phyloP scores from a whole-genome alignment of 2,797 vertebrate species.

The Anolis apletophallus region DNA sequence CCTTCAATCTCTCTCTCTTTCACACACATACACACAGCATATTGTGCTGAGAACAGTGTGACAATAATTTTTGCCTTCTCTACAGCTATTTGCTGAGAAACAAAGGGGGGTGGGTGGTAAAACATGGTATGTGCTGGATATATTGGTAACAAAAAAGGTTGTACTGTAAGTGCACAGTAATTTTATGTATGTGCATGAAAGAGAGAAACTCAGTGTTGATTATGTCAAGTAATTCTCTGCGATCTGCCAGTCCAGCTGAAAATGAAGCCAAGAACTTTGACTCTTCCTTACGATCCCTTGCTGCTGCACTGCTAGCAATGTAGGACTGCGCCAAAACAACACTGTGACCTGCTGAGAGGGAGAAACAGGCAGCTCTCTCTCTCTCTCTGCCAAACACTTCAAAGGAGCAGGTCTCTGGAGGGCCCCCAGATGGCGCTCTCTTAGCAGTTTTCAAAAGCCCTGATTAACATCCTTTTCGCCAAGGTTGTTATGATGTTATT shows the following conservation, averaged over 20 bases:
- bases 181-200: background rate
- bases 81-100: slow-evolving; percentile 5
- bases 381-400: background rate
- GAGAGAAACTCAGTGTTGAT: background rate
- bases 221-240: slow-evolving; percentile 1
- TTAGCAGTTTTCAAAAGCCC: slow-evolving; percentile 30
- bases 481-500: slow-evolving; percentile 73
- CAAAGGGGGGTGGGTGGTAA: background rate
- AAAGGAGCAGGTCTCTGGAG: slow-evolving; percentile 49
- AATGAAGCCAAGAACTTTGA: background rate
- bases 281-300: background rate
- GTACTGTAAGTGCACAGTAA: background rate
- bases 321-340: background rate
- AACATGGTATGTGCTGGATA: background rate
- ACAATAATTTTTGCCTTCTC: background rate
- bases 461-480: slow-evolving; percentile 47
- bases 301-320: slow-evolving; percentile 29
- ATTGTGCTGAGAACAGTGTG: rapidly evolving
- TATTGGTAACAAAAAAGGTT: background rate
- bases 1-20: background rate
- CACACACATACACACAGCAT: background rate
- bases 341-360: background rate
- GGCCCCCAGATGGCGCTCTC: slow-evolving; percentile 76
- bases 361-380: background rate
- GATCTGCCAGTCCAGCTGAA: slow-evolving; percentile 13